Evolutionary conservation across 2,113 vertebrate species (phyloP), one percentile per base, ranked within the genome.

Genomic region (Orycteropus afer): DNA sequence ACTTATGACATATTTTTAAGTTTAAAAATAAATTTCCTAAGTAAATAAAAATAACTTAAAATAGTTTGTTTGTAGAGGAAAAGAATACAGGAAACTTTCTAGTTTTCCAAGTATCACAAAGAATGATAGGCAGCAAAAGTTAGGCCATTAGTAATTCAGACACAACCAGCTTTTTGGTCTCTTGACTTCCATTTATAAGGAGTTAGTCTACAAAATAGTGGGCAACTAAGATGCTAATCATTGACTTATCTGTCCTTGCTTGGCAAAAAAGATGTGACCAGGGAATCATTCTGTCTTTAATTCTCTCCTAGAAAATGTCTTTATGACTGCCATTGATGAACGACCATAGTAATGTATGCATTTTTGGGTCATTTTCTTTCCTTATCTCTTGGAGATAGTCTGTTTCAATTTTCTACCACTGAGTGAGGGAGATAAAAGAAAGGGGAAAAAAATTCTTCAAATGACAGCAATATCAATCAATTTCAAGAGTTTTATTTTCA

Each of bases 1-100:
- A 2, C 12, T 87, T 63, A 49, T 88, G 85, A 59, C n/a, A 90
- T 32, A 69, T 80, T 96, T 94, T 93, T 79, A 94, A 90, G 81
- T 65, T 83, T 90, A 76, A 91, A 90, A 86, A 27, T 89, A 63
- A 71, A n/a, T 55, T 90, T 93, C 51, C 14, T 42, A 45, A 71
- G 40, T 63, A 88, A 90, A 40, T 71, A 40, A 32, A 61, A 59
- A 47, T 91, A 14, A 82, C 10, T 65, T 49, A 78, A 32, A 40
- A 37, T 51, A 40, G 20, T 89, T 90, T 57, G 32, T 80, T 73
- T 90, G 8, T 80, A 14, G 74, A 77, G 42, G 63, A 74, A 49
- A 57, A 90, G 80, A 83, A 20, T 20, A 63, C 3, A 67, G n/a
- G 55, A 90, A 76, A 8, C 7, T 22, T 57, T 34, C 22, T 67